Base-by-base conservation (phyloP, 2,113 vertebrate genomes). In the Pseudonaja textilis region DNA sequence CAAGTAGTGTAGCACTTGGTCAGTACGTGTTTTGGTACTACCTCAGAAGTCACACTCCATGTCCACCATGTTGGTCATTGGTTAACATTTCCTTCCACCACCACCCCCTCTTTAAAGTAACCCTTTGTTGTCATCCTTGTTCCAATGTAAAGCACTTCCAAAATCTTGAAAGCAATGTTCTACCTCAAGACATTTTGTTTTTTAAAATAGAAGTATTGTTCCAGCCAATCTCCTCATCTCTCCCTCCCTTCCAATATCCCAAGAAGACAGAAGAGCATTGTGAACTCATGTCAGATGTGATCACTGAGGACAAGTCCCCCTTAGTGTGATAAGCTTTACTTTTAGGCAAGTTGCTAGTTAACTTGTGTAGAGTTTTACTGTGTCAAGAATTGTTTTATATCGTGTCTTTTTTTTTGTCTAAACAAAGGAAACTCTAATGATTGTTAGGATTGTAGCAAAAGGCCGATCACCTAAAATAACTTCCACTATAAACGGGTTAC, bases 161-260 rank as follows among this genome's bases (percentile, higher is more conserved):
- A 98, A 96, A 98, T 98, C 97, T 98, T 98, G 98, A 99, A 98
- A 98, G 98, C 97, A 98, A 98, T 98, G 96, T 97, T 99, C 99
- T 99, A 99, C 99, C 99, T 99, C 99, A 99, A 98, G 98, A 99
- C 98, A 98, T 92, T 96, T 96, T 98, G 97, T 97, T n/a, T 69
- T 61, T 61, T 61, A 61, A 85, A 59, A 96, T 95, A 96, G 96
- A 96, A 97, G 96, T 42, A 57, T 57, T 59, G 9, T 92, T 93
- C 50, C 56, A 69, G 96, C 94, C 95, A 90, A 89, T 95, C 91
- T 91, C 93, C 88, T 94, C 90, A 94, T 94, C 94, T 94, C 94
- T 4, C 95, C 95, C 89, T 89, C 93, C 87, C 90, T 61, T 91
- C 95, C 89, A 74, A 74, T 86, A 0, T 1, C n/a, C 0, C 74